These are phyloP conservation scores for Gerosis bhagava DNA, from an alignment of 2,888 invertebrate species.

Conservation along the genomic window DNA sequence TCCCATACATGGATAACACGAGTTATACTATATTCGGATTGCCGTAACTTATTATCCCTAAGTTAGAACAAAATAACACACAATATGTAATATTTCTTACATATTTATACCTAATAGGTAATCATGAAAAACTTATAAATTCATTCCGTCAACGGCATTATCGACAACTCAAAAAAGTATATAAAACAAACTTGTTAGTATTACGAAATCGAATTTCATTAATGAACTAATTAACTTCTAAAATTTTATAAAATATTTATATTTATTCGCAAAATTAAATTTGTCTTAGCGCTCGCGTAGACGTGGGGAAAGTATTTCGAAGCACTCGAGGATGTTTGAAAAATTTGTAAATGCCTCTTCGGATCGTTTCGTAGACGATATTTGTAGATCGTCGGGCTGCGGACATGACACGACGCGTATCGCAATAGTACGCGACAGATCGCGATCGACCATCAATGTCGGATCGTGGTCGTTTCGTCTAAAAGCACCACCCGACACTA, in stretches of 20 bases:
- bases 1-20: constrained; percentile 26
- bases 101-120: too few relatives aligned
- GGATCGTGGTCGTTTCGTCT: constrained; percentile 24
- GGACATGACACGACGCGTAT: constrained; percentile 29
- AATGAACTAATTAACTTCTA: constrained; percentile 53
- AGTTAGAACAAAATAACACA: too few relatives aligned
- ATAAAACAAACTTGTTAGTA: constrained; percentile 47
- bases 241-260: constrained; percentile 71
- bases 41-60: background rate
- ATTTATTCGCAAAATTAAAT: constrained; percentile 57
- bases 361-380: constrained; percentile 47
- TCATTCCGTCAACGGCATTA: constrained; percentile 5
- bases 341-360: constrained; percentile 43
- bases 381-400: constrained; percentile 52
- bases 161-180: background rate
- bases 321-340: constrained; percentile 49
- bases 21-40: background rate
- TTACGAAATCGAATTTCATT: constrained; percentile 70
- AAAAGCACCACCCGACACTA: constrained; percentile 59
- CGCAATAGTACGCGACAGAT: constrained; percentile 17
- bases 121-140: background rate
- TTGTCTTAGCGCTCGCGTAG: constrained; percentile 60
- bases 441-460: constrained; percentile 16
- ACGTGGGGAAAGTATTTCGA: constrained; percentile 44
- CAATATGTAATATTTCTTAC: too few relatives aligned